Conservation (phyloP, 2,888 invertebrate genomes). For the Prosapia bicincta region DNA sequence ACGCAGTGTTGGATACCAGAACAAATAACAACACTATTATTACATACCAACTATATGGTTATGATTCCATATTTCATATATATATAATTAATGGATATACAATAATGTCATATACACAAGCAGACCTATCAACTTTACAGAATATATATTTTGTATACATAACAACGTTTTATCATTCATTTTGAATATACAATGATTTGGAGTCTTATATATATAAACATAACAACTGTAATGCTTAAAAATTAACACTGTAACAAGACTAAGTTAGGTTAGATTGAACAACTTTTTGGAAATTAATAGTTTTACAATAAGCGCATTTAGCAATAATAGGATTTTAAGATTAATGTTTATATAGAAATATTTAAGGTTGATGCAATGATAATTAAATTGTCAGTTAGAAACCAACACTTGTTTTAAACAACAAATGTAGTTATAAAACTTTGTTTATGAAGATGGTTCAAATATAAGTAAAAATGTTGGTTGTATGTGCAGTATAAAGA, state of each 20-base stretch:
- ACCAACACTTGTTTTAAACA: too few relatives aligned
- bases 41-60: background rate
- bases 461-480: too few relatives aligned
- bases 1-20: too few relatives aligned
- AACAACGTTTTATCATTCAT: background rate
- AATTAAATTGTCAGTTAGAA: too few relatives aligned
- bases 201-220: background rate
- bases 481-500: too few relatives aligned
- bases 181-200: background rate
- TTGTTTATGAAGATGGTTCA: too few relatives aligned
- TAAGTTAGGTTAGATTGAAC: background rate
- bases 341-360: too few relatives aligned
- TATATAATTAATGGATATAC: background rate
- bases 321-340: too few relatives aligned
- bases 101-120: background rate
- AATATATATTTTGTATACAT: background rate
- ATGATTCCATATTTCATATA: background rate
- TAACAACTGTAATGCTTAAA: background rate
- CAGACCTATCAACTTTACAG: background rate
- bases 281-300: too few relatives aligned
- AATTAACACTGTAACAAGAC: background rate
- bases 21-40: background rate
- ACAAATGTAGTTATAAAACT: too few relatives aligned
- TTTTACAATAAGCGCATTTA: too few relatives aligned
- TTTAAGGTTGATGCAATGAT: too few relatives aligned